Conservation (phyloP, 2,888 invertebrate species). For the Prosopocoilus inquinatus region DNA sequence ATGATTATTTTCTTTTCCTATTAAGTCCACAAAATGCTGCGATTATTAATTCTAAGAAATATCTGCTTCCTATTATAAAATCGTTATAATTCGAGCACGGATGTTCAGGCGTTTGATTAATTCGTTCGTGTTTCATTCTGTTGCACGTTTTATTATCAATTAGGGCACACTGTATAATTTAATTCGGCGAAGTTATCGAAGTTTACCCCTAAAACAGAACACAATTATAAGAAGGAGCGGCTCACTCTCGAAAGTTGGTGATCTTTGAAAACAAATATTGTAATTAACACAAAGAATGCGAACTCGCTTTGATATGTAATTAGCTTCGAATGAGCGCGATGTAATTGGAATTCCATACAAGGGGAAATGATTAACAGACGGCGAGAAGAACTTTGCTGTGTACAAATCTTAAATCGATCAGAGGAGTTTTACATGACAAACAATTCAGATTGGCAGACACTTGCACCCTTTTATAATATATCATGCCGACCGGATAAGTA, state of each 20-base stretch:
- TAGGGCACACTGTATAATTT: no score
- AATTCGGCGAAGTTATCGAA: slow-evolving; percentile 10
- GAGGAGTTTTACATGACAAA: not conserved
- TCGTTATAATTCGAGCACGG: no score
- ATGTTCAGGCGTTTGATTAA: no score
- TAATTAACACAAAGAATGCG: slow-evolving; percentile 46
- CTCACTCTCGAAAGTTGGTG: slow-evolving; percentile 23
- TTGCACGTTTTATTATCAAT: no score
- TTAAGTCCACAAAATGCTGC: no score
- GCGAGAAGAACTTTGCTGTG: slow-evolving; percentile 2
- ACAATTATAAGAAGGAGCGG: slow-evolving; percentile 6
- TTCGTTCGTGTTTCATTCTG: no score
- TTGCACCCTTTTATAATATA: no score
- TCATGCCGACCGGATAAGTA: no score
- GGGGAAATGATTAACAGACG: slow-evolving; percentile 35
- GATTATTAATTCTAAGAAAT: no score
- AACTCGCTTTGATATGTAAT: slow-evolving; percentile 45
- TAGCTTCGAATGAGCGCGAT: slow-evolving; percentile 41
- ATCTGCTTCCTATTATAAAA: no score
- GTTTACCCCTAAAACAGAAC: slow-evolving; percentile 14
- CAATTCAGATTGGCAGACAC: no score
- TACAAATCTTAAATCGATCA: not conserved
- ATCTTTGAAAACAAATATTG: slow-evolving; percentile 45
- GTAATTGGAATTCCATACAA: slow-evolving; percentile 43
- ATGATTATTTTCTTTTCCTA: no score